Evolutionary conservation across 1,140 invertebrate species (phyloP), one percentile per base, ranked within the genome.

Genomic region (Zaprionus africanus): DNA sequence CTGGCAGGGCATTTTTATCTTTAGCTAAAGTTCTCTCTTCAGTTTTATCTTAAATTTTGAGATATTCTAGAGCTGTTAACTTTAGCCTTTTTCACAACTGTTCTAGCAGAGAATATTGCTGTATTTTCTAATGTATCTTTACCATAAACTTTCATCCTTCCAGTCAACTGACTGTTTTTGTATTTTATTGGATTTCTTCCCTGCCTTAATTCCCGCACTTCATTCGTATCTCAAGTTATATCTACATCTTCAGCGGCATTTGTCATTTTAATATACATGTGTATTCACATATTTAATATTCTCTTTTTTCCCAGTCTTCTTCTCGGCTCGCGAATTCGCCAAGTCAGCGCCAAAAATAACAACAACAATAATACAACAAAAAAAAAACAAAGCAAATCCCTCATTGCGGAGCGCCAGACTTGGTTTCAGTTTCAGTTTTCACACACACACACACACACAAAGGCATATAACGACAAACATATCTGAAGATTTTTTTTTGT

Each of bases 341-440:
- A 75, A 70, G 41, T 75, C 59, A 75, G 72, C 72, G 54, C 53
- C 63, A 26, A 68, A 68, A 68, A 67, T 26, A 51, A 71, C 61
- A 54, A 43, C 12, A 63, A 24, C 41, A 24, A 13, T 19, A 60
- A 38, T 19, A 41, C 6, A 60, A 2, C n/a, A 22, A 4, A 12
- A 54, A 12, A 19, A 38, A 61, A 49, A 59, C 26, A 67, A 65
- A 68, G 49, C 28, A 49, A 62, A 62, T 69, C 58, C 65, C 71
- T 62, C 57, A 74, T 49, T 56, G 58, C 36, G 34, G 31, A 63
- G 72, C 72, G 72, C 58, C 72, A 69, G 72, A 63, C 66, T 6
- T 41, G 59, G 72, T 75, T 63, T 75, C 66, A 63, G 38, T 74
- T 74, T 74, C 70, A 73, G 31, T 68, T 38, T 28, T 28, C 36